Base-by-base conservation (phyloP, 2,888 invertebrate species). In the Eilema sororculum region DNA sequence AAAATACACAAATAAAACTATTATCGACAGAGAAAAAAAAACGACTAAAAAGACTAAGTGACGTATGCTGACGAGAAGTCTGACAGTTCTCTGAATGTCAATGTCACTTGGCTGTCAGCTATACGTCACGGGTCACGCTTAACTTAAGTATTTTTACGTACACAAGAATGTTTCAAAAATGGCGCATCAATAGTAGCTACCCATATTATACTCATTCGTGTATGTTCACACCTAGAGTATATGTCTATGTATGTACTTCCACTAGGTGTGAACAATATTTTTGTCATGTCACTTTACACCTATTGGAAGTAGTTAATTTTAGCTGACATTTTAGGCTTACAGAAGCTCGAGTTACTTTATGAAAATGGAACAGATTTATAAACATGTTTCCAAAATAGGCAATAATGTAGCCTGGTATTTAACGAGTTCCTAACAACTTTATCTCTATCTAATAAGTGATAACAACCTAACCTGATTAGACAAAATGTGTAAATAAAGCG, bases 241-340 rank as follows among this genome's bases (percentile, higher is more conserved):
- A n/a, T 46, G n/a, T 52, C 6, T 52, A 52, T n/a, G 13, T 41
- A 41, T 20, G 20, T n/a, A 8, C 20, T 33, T 37, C 33, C 33
- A 12, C 20, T 61, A 61, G 60, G 60, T 65, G 56, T 56, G n/a
- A 30, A 30, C 30, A 65, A 65, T 57, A 8, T 65, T 24, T 58
- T 58, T 58, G 37, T 37, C 58, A 37, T 57, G 22, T 37, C 30
- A 30, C 24, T 58, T 30, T 13, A 10, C 58, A 58, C 57, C n/a
- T 37, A 37, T 25, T 22, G 9, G 33, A 65, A 30, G 22, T 30
- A 30, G 64, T 30, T 52, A 30, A 56, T 56, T 56, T n/a, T 65
- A 16, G 56, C 22, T 4, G 37, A 33, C 20, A 16, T 58, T 41
- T 13, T 22, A 28, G 22, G 5, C n/a, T 8, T 6, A 8, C 33